Base-by-base conservation (phyloP, 1,140 invertebrate species). In the Dysdera silvatica region DNA sequence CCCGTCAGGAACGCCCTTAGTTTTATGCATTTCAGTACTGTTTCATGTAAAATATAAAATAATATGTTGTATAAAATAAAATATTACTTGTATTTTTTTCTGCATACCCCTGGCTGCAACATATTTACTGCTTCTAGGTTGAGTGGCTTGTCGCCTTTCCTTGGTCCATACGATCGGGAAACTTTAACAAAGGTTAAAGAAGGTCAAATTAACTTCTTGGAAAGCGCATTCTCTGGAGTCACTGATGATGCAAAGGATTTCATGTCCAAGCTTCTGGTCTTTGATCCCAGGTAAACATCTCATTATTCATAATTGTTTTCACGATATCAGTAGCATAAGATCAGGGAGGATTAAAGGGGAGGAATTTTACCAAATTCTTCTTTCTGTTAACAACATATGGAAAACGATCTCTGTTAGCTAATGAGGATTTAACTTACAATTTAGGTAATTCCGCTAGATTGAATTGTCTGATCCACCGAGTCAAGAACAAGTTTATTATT, bases 181-280 rank as follows among this genome's bases (percentile, higher is more conserved):
- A 97, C 94, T 0, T 74, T 98, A 20, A 84, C 81, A 3, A 87
- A 83, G 70, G 84, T 91, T 51, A 81, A 83, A 61, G 81, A 80
- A 47, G 79, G 78, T 10, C 74, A 78, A 41, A 76, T 78, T 61
- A 71, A 71, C 40, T 77, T 82, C 61, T 72, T 73, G 18, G 67
- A 74, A 40, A 70, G 76, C 16, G 70, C 74, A 6, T 77, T 80
- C 59, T 35, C 54, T 24, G 60, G 84, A 31, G 84, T 94, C 52
- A 90, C 88, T 14, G 76, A 80, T 2, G 89, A 95, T 71, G 89
- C 83, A 3, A 84, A 85, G 69, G 91, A 96, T 77, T 97, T 97
- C 73, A 86, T 97, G 51, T 80, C 80, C n/a, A 85, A 83, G 51
- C 74, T 96, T 0, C 74, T 97, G 28, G 78, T 86, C 1, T 85